Percentiles rank a stretch among this genome's conserved stretches.
phyloP scores from a whole-genome alignment of 2,888 invertebrate genomes.

The Trypoxylon attenuatum region DNA sequence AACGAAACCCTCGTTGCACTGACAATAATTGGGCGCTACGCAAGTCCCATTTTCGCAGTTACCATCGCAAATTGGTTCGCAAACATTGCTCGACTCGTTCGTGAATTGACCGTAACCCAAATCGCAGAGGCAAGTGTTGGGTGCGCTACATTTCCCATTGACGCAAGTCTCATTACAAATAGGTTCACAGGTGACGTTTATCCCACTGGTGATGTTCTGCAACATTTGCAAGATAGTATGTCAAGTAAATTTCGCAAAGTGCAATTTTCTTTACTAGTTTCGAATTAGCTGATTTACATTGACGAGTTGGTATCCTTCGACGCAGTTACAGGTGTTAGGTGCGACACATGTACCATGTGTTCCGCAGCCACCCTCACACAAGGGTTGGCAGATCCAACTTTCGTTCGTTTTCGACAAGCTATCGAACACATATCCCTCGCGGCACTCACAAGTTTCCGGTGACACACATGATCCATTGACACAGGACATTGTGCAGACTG shows the following conservation, averaged over 20 bases:
- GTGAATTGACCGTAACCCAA: constrained; percentile 67
- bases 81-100: constrained; percentile 51
- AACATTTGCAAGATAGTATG: not conserved
- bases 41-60: constrained; percentile 71
- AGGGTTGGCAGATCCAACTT: constrained; percentile 76
- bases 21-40: constrained; percentile 71
- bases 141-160: constrained; percentile 75
- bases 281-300: constrained; percentile 41
- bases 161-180: constrained; percentile 63
- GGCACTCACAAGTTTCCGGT: constrained; percentile 64
- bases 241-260: not conserved
- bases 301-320: constrained; percentile 48
- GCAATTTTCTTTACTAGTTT: constrained; percentile 50
- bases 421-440: constrained; percentile 6
- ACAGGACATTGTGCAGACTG: constrained; percentile 63
- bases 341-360: constrained; percentile 71
- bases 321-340: constrained; percentile 64
- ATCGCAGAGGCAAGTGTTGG: constrained; percentile 69
- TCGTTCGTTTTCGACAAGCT: too few relatives aligned
- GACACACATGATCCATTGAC: constrained; percentile 71
- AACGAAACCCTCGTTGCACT: constrained; percentile 72
- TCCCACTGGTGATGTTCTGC: not conserved
- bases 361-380: constrained; percentile 76
- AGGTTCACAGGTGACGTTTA: constrained; percentile 13
- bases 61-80: constrained; percentile 62